These are phyloP conservation scores for Sinodicranocentrus sp. DNA, from an alignment of 2,888 invertebrate species.

Conservation along the genomic window DNA sequence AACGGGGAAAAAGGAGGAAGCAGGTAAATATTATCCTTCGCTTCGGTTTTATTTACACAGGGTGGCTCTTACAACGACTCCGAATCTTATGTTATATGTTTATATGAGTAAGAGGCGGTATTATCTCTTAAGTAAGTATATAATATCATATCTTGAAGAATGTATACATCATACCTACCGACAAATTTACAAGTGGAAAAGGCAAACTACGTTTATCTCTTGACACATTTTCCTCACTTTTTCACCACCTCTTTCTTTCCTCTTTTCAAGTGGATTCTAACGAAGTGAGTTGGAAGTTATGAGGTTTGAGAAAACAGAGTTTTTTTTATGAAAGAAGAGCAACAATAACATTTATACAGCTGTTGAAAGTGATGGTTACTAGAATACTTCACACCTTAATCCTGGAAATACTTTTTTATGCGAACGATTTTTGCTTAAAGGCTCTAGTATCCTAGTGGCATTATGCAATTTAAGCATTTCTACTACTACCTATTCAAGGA, in stretches of 20 bases:
- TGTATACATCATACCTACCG: neutral
- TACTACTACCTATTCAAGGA: neutral
- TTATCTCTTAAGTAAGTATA: too few relatives aligned
- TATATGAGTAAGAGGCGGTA: too few relatives aligned
- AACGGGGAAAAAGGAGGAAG: neutral
- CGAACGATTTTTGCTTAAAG: constrained; percentile 38
- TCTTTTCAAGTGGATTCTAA: neutral
- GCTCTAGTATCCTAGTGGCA: neutral
- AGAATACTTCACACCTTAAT: constrained; percentile 24
- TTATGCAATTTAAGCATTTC: constrained; percentile 1
- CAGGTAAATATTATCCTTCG: constrained; percentile 11
- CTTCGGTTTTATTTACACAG: constrained; percentile 15
- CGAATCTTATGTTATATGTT: neutral
- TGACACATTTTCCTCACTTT: constrained; percentile 18
- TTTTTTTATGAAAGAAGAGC: neutral
- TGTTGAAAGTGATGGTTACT: constrained; percentile 21
- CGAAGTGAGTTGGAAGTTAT: neutral
- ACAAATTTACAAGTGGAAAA: constrained; percentile 23
- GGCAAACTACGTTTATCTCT: constrained; percentile 6
- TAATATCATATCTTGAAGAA: too few relatives aligned
- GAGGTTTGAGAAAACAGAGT: neutral
- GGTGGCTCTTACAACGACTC: constrained; percentile 1
- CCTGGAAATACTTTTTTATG: constrained; percentile 29
- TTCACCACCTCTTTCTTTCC: neutral
- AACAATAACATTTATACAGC: constrained; percentile 16